phyloP scores from a whole-genome alignment of 2,888 invertebrate genomes.

The Smittia aterrima region DNA sequence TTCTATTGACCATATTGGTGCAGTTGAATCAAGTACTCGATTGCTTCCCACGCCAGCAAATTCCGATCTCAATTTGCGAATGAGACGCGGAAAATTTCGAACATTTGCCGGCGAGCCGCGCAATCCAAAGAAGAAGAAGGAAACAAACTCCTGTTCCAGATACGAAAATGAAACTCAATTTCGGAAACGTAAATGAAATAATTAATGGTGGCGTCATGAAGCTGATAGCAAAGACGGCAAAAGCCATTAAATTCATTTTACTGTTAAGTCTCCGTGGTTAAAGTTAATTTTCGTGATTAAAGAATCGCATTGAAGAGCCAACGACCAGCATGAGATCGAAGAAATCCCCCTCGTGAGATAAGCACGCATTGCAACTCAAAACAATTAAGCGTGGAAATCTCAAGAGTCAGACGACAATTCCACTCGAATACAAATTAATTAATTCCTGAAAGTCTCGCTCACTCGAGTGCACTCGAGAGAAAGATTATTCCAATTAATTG shows the following conservation, averaged over 20 bases:
- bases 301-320: not conserved
- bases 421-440: constrained; percentile 34
- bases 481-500: constrained; percentile 3
- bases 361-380: constrained; percentile 26
- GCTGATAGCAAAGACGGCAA: not conserved
- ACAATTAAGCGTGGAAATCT: not conserved
- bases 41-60: constrained; percentile 24
- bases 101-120: not conserved
- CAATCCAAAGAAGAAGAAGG: not conserved
- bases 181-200: constrained; percentile 17
- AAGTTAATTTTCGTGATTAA: constrained; percentile 6
- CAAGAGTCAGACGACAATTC: constrained; percentile 25
- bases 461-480: not conserved
- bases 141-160: no score
- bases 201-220: constrained; percentile 33
- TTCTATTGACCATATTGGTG: constrained; percentile 31
- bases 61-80: constrained; percentile 3
- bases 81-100: not conserved
- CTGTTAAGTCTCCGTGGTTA: not conserved
- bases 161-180: no score
- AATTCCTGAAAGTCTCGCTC: not conserved
- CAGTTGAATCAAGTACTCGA: constrained; percentile 23
- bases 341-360: not conserved
- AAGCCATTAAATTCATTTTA: constrained; percentile 7
- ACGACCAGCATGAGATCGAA: constrained; percentile 28